Conservation (phyloP, 2,113 vertebrate genomes). For the Oryzias melastigma region DNA sequence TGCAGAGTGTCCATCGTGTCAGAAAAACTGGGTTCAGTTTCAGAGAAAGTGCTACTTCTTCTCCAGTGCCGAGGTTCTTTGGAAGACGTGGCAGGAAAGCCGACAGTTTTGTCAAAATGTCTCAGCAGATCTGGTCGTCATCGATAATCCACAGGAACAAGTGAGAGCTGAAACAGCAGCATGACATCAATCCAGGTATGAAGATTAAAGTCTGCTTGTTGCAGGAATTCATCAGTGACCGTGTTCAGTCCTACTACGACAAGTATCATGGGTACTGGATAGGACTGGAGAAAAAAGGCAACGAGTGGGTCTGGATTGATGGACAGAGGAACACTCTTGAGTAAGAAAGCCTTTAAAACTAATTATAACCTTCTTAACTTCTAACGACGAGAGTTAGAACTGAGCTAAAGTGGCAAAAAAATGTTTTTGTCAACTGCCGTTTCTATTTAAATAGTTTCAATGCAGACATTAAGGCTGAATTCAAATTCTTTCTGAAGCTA, state of each 20-base stretch:
- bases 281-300: fast-evolving
- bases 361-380: background rate
- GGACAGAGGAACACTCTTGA: conserved; percentile 16
- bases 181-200: too few relatives aligned
- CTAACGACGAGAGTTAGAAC: background rate
- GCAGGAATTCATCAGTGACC: conserved; percentile 42
- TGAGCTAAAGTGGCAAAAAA: too few relatives aligned
- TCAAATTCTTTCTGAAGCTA: too few relatives aligned
- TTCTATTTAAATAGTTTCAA: too few relatives aligned
- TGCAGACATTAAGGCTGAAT: too few relatives aligned
- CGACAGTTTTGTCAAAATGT: fast-evolving
- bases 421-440: too few relatives aligned
- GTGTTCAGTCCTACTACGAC: fast-evolving
- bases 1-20: conserved; percentile 36
- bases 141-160: conserved; percentile 22
- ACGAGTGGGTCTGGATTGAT: conserved; percentile 31
- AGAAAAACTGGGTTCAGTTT: conserved; percentile 1
- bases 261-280: background rate
- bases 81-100: fast-evolving
- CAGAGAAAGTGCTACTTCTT: conserved; percentile 46
- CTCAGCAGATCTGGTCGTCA: conserved; percentile 17
- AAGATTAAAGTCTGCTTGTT: background rate
- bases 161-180: conserved; percentile 10
- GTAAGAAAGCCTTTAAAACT: conserved; percentile 14
- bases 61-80: fast-evolving